Conservation (phyloP, 2,113 vertebrate genomes). For the Heliornis fulica region DNA sequence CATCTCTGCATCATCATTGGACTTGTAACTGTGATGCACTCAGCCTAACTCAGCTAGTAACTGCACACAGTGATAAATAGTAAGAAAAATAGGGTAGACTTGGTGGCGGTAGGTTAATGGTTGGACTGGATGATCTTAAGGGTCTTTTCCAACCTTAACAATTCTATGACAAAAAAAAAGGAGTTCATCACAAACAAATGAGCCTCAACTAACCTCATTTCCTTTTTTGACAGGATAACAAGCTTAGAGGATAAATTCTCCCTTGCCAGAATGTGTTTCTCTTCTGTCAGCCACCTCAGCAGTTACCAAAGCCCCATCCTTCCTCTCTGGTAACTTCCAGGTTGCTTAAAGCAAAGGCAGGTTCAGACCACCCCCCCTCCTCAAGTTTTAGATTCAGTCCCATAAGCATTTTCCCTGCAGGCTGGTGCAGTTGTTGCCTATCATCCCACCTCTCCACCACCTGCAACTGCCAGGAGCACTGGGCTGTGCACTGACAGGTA, state of each 20-base stretch:
- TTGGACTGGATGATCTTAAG: too few species aligned
- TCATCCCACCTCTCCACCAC: background rate
- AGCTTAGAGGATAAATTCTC: slow-evolving; percentile 55
- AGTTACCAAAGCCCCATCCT: slow-evolving; percentile 26
- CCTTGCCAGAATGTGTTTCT: background rate
- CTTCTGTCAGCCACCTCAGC: slow-evolving; percentile 17
- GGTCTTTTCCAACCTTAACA: too few species aligned
- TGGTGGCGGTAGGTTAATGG: too few species aligned
- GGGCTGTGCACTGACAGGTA: background rate
- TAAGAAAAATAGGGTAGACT: too few species aligned
- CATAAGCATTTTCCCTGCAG: background rate
- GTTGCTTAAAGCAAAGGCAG: background rate
- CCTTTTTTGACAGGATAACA: slow-evolving; percentile 52
- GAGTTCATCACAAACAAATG: slow-evolving; percentile 47
- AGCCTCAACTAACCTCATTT: slow-evolving; percentile 58
- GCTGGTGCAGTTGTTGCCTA: background rate
- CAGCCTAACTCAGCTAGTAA: background rate
- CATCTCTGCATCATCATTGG: background rate
- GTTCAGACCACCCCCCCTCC: background rate
- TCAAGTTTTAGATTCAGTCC: background rate
- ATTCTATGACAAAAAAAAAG: too few species aligned
- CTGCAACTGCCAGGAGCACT: background rate
- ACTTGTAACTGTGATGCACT: background rate
- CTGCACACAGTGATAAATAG: background rate
- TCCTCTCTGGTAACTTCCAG: background rate